Evolutionary conservation across 2,113 vertebrate genomes (phyloP).

Genomic region (Pelmatolapia mariae): DNA sequence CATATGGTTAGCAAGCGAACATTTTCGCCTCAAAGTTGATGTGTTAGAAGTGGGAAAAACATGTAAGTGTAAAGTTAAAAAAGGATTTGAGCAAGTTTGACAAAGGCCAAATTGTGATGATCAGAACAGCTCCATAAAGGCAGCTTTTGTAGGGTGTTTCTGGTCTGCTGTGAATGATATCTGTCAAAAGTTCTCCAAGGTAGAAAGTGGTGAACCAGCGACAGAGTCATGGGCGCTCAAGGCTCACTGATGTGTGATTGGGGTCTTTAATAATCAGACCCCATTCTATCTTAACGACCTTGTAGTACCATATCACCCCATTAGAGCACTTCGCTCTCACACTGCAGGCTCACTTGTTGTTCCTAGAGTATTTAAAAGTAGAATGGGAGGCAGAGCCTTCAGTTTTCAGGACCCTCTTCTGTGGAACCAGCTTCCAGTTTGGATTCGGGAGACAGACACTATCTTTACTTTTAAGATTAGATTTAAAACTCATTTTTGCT

Average conservation of each 20-base stretch:
- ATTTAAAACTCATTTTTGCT: neutral
- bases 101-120: neutral
- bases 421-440: neutral
- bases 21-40: neutral
- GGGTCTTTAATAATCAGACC: neutral
- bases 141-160: neutral
- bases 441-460: fast-evolving
- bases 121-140: neutral
- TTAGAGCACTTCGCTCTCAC: fast-evolving
- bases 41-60: neutral
- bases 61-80: neutral
- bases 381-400: neutral
- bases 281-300: neutral
- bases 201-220: neutral
- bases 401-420: neutral
- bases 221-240: neutral
- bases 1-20: neutral
- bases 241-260: neutral
- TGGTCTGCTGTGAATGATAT: neutral
- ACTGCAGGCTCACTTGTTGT: fast-evolving
- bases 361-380: neutral
- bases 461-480: neutral
- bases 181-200: neutral
- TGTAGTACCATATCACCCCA: neutral
- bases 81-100: neutral